Evolutionary conservation across 1,140 invertebrate species (phyloP).

Genomic region (Acromyrmex charruanus): DNA sequence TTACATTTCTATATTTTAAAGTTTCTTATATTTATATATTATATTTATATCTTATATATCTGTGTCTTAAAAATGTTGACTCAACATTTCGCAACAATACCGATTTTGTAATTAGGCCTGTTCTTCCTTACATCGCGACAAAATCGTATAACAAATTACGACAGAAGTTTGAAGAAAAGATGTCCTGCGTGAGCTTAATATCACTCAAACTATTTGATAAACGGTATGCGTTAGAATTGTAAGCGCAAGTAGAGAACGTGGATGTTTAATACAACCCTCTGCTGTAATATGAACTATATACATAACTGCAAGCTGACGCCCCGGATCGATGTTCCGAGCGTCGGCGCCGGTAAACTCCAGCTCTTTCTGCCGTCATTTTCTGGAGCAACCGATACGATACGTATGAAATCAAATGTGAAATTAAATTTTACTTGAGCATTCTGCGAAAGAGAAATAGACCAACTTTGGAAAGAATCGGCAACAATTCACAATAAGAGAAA

Average conservation of each 20-base stretch:
- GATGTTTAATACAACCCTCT: constrained; percentile 69
- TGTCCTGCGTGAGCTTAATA: constrained; percentile 2
- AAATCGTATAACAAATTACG: background rate
- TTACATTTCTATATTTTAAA: background rate
- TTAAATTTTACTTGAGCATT: constrained; percentile 13
- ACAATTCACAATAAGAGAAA: background rate
- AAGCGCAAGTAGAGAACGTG: constrained; percentile 43
- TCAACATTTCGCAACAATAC: background rate
- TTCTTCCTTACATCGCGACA: background rate
- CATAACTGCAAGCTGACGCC: constrained; percentile 86
- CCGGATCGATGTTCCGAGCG: constrained; percentile 83
- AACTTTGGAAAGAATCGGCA: background rate
- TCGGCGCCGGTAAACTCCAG: constrained; percentile 78
- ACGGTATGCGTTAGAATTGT: constrained; percentile 38
- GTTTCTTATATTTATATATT: background rate
- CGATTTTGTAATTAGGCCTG: background rate
- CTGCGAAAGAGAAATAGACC: background rate
- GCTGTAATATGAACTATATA: constrained; percentile 75
- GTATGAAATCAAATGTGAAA: constrained; percentile 36
- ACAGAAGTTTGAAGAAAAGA: background rate
- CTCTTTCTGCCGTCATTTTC: constrained; percentile 59
- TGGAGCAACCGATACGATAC: constrained; percentile 29
- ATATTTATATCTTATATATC: no score
- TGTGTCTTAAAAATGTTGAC: background rate
- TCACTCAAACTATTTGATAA: constrained; percentile 38